Conservation (phyloP, 2,888 invertebrate genomes). For the Actias luna region DNA sequence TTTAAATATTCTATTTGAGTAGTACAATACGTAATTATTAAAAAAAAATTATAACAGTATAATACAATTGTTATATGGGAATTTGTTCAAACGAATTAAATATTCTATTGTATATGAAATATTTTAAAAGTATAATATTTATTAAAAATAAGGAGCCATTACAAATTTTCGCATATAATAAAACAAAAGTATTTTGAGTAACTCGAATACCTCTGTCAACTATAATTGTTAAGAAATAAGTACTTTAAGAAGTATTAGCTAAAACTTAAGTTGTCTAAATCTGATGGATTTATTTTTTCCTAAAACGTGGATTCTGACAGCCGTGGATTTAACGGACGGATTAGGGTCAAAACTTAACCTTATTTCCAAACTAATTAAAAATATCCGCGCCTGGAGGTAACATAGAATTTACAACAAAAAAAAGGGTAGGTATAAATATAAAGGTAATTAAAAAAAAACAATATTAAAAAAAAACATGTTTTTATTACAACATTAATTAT, state of each 20-base stretch:
- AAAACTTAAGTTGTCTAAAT: background rate
- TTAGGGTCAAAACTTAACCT: no score
- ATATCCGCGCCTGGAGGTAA: no score
- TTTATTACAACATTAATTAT: background rate
- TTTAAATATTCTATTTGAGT: no score
- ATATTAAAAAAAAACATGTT: background rate
- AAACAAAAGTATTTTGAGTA: background rate
- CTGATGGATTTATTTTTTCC: background rate
- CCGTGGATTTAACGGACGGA: no score
- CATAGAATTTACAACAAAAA: background rate
- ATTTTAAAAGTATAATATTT: background rate
- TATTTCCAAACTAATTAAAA: no score
- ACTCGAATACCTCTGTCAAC: conserved; percentile 1
- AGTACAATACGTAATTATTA: no score
- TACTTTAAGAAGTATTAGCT: background rate
- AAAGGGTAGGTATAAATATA: background rate
- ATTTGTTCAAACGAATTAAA: background rate
- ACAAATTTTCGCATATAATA: background rate
- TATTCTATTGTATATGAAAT: background rate
- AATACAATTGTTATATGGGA: no score
- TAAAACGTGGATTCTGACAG: background rate
- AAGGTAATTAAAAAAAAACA: background rate
- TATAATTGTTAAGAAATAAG: background rate
- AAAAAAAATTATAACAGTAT: no score
- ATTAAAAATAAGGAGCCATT: background rate